These are phyloP conservation scores for Pristionchus exspectatus DNA, from an alignment of 2,888 invertebrate species.

Conservation along the genomic window DNA sequence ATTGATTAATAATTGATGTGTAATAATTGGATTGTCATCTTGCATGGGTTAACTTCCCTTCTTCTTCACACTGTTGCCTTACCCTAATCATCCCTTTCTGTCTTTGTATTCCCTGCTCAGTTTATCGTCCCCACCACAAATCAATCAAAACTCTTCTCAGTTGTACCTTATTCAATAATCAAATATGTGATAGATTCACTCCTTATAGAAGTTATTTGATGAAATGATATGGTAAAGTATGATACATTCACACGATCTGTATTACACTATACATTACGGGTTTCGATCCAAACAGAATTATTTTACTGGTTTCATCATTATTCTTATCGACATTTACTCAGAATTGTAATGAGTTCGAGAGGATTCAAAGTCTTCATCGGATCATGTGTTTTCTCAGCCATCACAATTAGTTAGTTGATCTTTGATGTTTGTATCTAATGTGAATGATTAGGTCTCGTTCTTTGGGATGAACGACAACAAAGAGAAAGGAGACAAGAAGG, in stretches of 20 bases:
- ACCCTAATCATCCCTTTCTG: background rate
- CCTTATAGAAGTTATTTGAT: background rate
- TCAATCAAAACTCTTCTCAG: constrained; percentile 16
- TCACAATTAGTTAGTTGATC: constrained; percentile 67
- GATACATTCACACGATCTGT: background rate
- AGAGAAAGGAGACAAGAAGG: constrained; percentile 73
- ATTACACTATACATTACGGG: background rate
- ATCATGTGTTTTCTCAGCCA: constrained; percentile 72
- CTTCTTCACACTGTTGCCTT: constrained; percentile 44
- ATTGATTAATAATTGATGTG: constrained; percentile 3
- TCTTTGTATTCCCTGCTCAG: background rate
- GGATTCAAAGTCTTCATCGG: constrained; percentile 71
- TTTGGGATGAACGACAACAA: constrained; percentile 75
- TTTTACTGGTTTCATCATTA: background rate
- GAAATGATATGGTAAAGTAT: constrained; percentile 20
- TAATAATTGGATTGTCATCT: constrained; percentile 30
- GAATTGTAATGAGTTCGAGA: background rate
- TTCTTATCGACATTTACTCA: constrained; percentile 5
- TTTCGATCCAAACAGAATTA: background rate
- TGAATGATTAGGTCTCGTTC: constrained; percentile 66
- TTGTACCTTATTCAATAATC: constrained; percentile 5
- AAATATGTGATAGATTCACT: constrained; percentile 39
- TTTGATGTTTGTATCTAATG: background rate
- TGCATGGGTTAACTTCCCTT: constrained; percentile 7
- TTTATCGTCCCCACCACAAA: background rate